Conservation (phyloP, 37 sponge, comb jelly and placozoan species). For the Spongilla lacustris region DNA sequence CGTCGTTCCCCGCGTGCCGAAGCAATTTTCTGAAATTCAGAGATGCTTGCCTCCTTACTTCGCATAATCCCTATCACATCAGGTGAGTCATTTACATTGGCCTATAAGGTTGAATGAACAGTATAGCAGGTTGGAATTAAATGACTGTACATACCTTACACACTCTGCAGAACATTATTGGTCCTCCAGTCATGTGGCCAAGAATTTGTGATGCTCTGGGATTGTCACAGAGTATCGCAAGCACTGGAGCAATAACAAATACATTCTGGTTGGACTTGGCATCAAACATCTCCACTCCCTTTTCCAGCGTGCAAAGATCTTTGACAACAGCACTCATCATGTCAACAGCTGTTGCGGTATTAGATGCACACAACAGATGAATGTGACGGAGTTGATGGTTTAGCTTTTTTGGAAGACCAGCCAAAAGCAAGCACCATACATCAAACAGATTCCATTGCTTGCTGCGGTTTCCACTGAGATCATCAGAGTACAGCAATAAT, state of each 20-base stretch:
- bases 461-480: constrained; percentile 62
- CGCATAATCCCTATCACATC: too few relatives aligned
- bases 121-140: too few relatives aligned
- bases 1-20: background rate
- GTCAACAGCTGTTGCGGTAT: constrained; percentile 12
- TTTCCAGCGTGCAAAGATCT: constrained; percentile 16
- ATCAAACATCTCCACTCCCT: constrained; percentile 21
- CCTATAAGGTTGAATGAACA: too few relatives aligned
- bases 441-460: constrained; percentile 70
- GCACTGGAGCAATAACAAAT: constrained; percentile 36
- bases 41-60: background rate
- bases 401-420: constrained; percentile 31
- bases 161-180: constrained; percentile 48
- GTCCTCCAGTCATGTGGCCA: constrained; percentile 22
- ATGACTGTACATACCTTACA: constrained; percentile 35
- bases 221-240: constrained; percentile 35
- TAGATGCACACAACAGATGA: constrained; percentile 44
- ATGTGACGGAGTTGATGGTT: constrained; percentile 38
- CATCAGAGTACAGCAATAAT: constrained; percentile 57
- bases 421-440: constrained; percentile 49
- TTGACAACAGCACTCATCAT: constrained; percentile 22
- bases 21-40: background rate
- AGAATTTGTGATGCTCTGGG: constrained; percentile 39
- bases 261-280: constrained; percentile 20
- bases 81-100: too few relatives aligned